phyloP scores from a whole-genome alignment of 2,888 invertebrate genomes.

The Harpagoxenus sublaevis region DNA sequence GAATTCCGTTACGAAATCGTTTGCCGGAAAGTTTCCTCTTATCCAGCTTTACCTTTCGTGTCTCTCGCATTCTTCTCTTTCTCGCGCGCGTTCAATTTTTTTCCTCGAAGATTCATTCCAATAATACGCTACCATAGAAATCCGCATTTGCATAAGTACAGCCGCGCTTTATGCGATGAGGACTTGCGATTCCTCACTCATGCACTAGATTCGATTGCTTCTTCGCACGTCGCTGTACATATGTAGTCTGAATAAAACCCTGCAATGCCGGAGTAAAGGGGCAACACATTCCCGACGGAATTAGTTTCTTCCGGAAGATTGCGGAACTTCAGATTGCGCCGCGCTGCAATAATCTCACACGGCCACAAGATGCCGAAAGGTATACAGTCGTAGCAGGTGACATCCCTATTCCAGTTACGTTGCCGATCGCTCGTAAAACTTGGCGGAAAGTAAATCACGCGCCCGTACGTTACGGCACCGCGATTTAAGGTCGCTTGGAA shows the following conservation, averaged over 20 bases:
- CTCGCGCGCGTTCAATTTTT: neutral
- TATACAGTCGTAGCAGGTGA: conserved; percentile 37
- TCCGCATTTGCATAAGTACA: conserved; percentile 37
- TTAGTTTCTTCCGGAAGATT: conserved; percentile 24
- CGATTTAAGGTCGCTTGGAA: conserved; percentile 12
- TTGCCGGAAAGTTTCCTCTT: conserved; percentile 52
- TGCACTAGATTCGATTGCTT: conserved; percentile 32
- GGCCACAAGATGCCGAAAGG: conserved; percentile 10
- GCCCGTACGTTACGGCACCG: neutral
- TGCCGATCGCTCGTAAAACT: conserved; percentile 44
- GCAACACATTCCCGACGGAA: conserved; percentile 39
- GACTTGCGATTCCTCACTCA: conserved; percentile 13
- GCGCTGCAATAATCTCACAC: conserved; percentile 31
- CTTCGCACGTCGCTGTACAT: neutral
- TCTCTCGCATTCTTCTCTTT: neutral
- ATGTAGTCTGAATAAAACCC: conserved; percentile 24
- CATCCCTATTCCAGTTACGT: conserved; percentile 6
- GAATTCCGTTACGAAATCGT: conserved; percentile 58
- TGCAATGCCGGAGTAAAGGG: neutral
- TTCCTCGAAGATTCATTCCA: conserved; percentile 41
- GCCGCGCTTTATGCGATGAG: conserved; percentile 31
- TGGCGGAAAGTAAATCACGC: conserved; percentile 10
- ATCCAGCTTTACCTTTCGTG: conserved; percentile 36
- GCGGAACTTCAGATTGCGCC: conserved; percentile 37
- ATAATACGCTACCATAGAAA: conserved; percentile 44